Evolutionary conservation across 1,140 invertebrate species (phyloP).

Genomic region (Saxidomus purpurata): DNA sequence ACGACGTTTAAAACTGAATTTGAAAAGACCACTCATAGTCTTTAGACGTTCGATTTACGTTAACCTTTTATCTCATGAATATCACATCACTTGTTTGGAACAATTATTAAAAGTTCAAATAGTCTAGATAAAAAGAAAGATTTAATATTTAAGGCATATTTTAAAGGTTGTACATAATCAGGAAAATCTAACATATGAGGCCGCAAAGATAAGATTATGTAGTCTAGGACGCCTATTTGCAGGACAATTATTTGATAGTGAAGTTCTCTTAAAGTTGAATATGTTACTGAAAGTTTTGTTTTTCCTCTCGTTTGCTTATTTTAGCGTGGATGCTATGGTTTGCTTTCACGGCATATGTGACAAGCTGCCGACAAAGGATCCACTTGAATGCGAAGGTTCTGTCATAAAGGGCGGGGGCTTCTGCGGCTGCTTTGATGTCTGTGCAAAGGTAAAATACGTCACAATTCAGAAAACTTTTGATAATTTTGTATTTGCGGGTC

Average conservation of each 20-base stretch:
- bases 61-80: not conserved
- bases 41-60: too few relatives aligned
- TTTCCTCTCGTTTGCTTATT: not conserved
- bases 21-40: too few relatives aligned
- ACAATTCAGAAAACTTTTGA: too few relatives aligned
- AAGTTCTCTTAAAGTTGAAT: not conserved
- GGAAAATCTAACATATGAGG: not conserved
- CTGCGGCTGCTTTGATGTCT: constrained; percentile 74
- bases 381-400: constrained; percentile 68
- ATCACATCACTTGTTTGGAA: not conserved
- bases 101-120: not conserved
- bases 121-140: not conserved
- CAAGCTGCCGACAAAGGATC: constrained; percentile 22
- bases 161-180: not conserved
- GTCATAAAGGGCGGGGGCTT: constrained; percentile 74
- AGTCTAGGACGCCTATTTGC: not conserved
- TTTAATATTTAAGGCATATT: not conserved
- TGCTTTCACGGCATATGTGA: constrained; percentile 73
- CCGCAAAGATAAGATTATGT: not conserved
- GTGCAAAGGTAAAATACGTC: constrained; percentile 77
- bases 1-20: too few relatives aligned
- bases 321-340: constrained; percentile 61
- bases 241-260: not conserved
- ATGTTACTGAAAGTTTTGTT: not conserved
- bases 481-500: too few relatives aligned